Conservation (phyloP, 1,140 invertebrate species). For the Araneus ventricosus region DNA sequence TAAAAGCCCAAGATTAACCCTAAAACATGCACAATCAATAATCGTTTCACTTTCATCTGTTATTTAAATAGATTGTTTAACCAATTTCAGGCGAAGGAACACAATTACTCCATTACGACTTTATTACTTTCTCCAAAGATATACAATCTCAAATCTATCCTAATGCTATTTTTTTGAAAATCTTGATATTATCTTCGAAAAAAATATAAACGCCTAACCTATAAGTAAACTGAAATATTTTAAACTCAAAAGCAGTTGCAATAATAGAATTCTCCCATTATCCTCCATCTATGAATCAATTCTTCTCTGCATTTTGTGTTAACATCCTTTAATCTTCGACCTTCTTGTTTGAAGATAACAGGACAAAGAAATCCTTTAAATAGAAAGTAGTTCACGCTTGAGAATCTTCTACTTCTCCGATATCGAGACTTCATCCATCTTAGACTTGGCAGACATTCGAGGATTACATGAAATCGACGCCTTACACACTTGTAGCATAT, state of each 20-base stretch:
- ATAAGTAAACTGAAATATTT: no score
- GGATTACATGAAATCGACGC: constrained; percentile 56
- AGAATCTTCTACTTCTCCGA: constrained; percentile 44
- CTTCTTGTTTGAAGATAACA: constrained; percentile 33
- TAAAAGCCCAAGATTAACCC: no score
- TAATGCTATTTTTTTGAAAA: no score
- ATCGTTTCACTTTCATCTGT: no score
- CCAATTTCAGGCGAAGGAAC: no score
- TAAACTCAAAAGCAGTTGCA: not conserved
- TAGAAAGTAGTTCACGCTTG: constrained; percentile 43
- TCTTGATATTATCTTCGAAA: no score
- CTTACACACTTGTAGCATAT: constrained; percentile 45
- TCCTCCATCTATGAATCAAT: constrained; percentile 9
- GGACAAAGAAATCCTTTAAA: constrained; percentile 52
- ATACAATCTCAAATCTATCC: no score
- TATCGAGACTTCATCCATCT: constrained; percentile 62
- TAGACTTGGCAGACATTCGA: constrained; percentile 49
- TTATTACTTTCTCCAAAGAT: no score
- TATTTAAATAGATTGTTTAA: no score
- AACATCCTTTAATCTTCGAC: constrained; percentile 27
- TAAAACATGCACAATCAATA: no score
- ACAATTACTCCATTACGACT: no score
- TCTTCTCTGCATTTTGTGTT: constrained; percentile 14
- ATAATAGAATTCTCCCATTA: not conserved
- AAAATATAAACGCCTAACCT: no score